These are phyloP conservation scores for Ciona savignyi DNA, from an alignment of 23 tunicate genomes.

Conservation along the genomic window DNA sequence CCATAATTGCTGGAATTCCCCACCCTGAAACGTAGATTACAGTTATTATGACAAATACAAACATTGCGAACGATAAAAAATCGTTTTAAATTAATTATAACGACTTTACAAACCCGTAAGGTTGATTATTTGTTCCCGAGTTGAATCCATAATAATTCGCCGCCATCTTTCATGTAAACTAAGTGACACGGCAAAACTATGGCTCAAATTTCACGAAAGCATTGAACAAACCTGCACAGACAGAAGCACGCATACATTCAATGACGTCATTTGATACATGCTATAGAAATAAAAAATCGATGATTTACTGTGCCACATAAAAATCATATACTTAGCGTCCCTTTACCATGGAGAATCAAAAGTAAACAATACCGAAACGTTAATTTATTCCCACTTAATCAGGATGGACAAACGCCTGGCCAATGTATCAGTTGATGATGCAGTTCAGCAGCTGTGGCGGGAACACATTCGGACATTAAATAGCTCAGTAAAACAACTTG, in stretches of 20 bases:
- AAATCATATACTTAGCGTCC: neutral
- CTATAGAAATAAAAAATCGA: too few species aligned
- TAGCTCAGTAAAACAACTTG: constrained; percentile 50
- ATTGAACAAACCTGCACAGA: neutral
- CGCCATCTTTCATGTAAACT: neutral
- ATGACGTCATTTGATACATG: too few species aligned
- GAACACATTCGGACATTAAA: constrained; percentile 75
- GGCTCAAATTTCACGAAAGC: neutral
- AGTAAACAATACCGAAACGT: constrained; percentile 34
- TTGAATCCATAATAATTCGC: neutral
- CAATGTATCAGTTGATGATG: too few species aligned
- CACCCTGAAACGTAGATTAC: neutral
- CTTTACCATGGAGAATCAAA: constrained; percentile 2
- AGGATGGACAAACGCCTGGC: too few species aligned
- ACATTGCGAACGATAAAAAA: neutral
- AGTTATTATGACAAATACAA: neutral
- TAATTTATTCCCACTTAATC: neutral
- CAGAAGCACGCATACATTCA: too few species aligned
- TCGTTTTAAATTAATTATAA: neutral
- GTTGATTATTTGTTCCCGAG: neutral
- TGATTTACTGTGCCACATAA: too few species aligned
- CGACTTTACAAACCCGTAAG: neutral
- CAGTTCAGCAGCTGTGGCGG: constrained; percentile 82
- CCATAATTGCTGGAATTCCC: neutral
- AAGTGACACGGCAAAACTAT: neutral